Percentiles rank a stretch among this genome's conserved stretches.
phyloP scores from a whole-genome alignment of 2,888 invertebrate genomes.

The Drosophila percnosoma region DNA sequence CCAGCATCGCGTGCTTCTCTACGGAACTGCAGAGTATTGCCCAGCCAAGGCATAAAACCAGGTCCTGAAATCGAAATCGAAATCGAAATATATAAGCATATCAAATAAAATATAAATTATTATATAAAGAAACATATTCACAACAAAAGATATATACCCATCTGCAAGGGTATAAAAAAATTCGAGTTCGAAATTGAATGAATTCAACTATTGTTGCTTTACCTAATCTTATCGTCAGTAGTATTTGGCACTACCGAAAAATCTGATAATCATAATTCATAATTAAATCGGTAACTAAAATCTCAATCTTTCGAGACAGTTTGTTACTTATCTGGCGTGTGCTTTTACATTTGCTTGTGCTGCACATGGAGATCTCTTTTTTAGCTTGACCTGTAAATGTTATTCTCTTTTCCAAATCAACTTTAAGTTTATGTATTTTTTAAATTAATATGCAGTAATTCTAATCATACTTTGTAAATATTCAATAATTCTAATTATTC shows the following conservation, averaged over 20 bases:
- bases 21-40: slow-evolving; percentile 82
- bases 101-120: background rate
- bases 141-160: background rate
- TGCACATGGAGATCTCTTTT: slow-evolving; percentile 8
- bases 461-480: background rate
- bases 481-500: background rate
- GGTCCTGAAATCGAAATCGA: slow-evolving; percentile 73
- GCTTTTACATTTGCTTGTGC: slow-evolving; percentile 3
- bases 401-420: background rate
- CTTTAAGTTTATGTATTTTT: background rate
- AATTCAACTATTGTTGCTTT: background rate
- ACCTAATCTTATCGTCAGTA: slow-evolving; percentile 61
- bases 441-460: background rate
- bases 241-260: slow-evolving; percentile 48
- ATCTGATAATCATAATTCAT: slow-evolving; percentile 37
- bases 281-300: slow-evolving; percentile 42
- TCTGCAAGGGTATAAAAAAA: background rate
- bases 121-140: background rate
- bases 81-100: slow-evolving; percentile 1
- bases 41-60: slow-evolving; percentile 82
- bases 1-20: slow-evolving; percentile 82
- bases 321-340: slow-evolving; percentile 31
- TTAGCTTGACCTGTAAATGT: background rate
- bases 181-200: background rate
- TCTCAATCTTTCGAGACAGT: slow-evolving; percentile 39